Evolutionary conservation across 2,113 vertebrate species (phyloP).

Genomic region (Campylorhamphus procurvoides): DNA sequence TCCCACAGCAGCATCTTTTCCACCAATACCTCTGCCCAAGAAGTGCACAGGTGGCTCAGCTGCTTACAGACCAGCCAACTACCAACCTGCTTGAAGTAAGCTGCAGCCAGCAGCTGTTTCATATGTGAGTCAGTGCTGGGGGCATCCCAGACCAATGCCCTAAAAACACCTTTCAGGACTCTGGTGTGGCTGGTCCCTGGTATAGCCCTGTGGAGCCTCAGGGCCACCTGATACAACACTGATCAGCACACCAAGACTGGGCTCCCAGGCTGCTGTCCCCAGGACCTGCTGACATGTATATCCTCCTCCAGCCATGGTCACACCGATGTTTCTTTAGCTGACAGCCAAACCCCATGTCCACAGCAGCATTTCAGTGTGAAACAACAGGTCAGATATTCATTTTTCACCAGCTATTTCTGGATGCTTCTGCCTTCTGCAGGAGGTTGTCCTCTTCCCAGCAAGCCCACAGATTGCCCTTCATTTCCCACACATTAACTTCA

Average conservation of each 20-base stretch:
- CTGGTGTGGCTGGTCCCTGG: neutral
- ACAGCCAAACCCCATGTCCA: neutral
- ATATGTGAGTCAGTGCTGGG: neutral
- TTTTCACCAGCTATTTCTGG: neutral
- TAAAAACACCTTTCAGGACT: neutral
- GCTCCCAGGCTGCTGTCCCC: neutral
- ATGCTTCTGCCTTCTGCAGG: neutral
- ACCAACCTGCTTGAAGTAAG: neutral
- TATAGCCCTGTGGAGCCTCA: neutral
- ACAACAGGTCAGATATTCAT: neutral
- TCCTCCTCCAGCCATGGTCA: neutral
- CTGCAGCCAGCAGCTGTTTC: neutral
- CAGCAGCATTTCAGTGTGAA: neutral
- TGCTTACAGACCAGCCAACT: neutral
- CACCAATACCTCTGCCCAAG: too few relatives aligned
- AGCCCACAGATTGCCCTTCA: neutral
- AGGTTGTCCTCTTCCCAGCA: neutral
- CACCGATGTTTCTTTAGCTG: fast-evolving
- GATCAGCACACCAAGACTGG: neutral
- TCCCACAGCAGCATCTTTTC: neutral
- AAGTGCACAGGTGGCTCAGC: neutral
- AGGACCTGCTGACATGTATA: fast-evolving
- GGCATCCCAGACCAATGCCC: neutral
- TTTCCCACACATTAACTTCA: fast-evolving
- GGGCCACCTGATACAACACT: fast-evolving